Evolutionary conservation across 2,888 invertebrate species (phyloP).

Genomic region (Trimorus sp.): DNA sequence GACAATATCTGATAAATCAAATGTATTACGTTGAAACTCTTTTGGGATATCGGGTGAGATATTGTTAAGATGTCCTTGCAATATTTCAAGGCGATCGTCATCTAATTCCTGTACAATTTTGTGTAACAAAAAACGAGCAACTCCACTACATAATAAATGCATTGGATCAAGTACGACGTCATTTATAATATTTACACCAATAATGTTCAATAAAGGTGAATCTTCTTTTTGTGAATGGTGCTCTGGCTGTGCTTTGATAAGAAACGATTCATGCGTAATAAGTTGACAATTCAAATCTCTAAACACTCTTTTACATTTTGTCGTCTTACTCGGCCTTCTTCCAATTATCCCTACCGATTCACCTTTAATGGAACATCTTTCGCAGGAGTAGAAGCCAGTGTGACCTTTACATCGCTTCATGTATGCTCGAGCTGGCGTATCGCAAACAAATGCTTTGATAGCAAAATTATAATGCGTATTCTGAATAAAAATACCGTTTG

Average conservation of each 20-base stretch:
- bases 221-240: conserved; percentile 37
- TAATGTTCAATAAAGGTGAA: conserved; percentile 29
- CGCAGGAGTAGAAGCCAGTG: conserved; percentile 46
- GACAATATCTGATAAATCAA: conserved; percentile 41
- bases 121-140: conserved; percentile 33
- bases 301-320: conserved; percentile 40
- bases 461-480: conserved; percentile 34
- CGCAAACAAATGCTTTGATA: conserved; percentile 39
- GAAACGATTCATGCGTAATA: conserved; percentile 25
- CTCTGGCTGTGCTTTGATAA: conserved; percentile 26
- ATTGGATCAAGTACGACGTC: conserved; percentile 45
- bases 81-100: background rate
- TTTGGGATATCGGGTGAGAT: conserved; percentile 41
- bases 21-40: conserved; percentile 68
- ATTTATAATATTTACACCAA: conserved; percentile 41
- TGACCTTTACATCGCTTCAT: conserved; percentile 56
- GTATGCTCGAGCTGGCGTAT: conserved; percentile 56
- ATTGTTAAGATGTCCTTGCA: conserved; percentile 4
- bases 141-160: conserved; percentile 40
- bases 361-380: conserved; percentile 43
- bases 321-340: conserved; percentile 4
- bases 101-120: conserved; percentile 2
- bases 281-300: conserved; percentile 22
- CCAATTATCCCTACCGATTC: conserved; percentile 7
- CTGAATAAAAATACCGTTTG: no score